A percentile compares a stretch with the other conserved stretches of the same genome.
These are phyloP conservation scores for Periparus ater DNA, from an alignment of 2,797 vertebrate genomes.

Conservation along the genomic window DNA sequence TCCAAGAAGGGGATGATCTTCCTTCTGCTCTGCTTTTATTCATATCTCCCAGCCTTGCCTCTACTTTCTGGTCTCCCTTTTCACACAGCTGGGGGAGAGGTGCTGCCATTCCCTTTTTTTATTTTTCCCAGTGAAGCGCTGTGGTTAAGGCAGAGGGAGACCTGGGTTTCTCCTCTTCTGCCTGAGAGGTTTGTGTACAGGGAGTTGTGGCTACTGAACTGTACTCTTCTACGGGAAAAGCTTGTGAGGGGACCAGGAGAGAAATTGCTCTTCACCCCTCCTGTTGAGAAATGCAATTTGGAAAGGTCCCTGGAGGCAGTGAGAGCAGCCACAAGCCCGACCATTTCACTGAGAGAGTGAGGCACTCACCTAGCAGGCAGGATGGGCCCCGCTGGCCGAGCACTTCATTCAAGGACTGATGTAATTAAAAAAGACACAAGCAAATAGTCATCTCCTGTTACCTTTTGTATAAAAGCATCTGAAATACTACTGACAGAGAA, in stretches of 20 bases:
- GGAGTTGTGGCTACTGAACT: not conserved
- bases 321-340: not conserved
- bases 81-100: not conserved
- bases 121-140: not conserved
- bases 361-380: constrained; percentile 15
- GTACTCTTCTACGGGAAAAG: not conserved
- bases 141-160: not conserved
- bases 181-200: not conserved
- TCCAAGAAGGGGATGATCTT: not conserved
- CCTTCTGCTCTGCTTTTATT: not conserved
- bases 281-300: constrained; percentile 47
- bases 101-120: not conserved
- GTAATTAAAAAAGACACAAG: constrained; percentile 48
- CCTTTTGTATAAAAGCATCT: constrained; percentile 6
- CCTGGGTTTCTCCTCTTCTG: not conserved
- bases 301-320: not conserved
- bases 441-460: not conserved
- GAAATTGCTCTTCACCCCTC: not conserved
- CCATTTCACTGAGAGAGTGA: not conserved
- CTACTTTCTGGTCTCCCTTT: not conserved
- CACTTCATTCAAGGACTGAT: not conserved
- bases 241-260: not conserved
- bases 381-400: accelerated
- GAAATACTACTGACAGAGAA: constrained; percentile 18
- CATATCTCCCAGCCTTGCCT: accelerated